phyloP scores from a whole-genome alignment of 2,113 vertebrate genomes.

The Oreocharis arfaki region DNA sequence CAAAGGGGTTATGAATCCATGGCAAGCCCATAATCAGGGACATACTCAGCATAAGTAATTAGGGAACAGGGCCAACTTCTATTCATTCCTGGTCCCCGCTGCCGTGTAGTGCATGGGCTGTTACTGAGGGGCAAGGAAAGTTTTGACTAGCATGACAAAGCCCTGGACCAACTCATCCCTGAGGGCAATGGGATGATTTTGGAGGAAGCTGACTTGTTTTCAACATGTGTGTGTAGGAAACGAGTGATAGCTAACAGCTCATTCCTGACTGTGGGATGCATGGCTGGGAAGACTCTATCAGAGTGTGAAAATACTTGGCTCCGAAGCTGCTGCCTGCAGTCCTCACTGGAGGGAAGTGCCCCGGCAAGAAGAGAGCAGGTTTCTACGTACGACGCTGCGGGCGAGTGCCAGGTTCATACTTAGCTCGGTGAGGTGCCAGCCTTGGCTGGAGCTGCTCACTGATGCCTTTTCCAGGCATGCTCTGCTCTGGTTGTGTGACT shows the following conservation, averaged over 20 bases:
- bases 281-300: neutral
- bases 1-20: constrained; percentile 29
- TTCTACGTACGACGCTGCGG: rapidly evolving
- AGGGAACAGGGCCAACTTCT: neutral
- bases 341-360: neutral
- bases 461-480: neutral
- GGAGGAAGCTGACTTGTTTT: neutral
- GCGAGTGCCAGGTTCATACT: neutral
- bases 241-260: neutral
- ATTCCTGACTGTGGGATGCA: neutral
- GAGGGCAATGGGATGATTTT: neutral
- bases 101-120: neutral
- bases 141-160: neutral
- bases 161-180: neutral
- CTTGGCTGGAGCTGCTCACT: neutral
- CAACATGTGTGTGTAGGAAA: neutral
- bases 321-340: neutral
- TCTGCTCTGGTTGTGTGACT: neutral
- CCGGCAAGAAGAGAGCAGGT: neutral
- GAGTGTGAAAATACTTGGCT: neutral
- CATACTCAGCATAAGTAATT: neutral
- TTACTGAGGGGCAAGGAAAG: neutral
- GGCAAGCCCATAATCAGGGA: neutral
- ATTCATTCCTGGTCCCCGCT: neutral
- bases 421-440: rapidly evolving